Conservation (phyloP, 2,797 vertebrate genomes). For the Amblyraja radiata region DNA sequence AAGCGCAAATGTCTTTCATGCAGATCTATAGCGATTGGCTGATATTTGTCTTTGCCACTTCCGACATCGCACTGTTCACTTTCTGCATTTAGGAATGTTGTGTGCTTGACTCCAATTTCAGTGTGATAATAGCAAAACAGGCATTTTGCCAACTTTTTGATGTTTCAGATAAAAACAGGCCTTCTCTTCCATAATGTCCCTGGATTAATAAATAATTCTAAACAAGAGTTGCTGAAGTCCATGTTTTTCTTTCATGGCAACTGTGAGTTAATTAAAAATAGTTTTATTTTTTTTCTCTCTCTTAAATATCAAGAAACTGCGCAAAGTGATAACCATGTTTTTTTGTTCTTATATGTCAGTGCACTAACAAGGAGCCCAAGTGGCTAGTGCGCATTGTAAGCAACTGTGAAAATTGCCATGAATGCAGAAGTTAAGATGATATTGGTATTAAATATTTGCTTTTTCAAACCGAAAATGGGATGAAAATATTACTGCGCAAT, state of each 20-base stretch:
- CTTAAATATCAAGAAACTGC: background rate
- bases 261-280: background rate
- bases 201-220: conserved; percentile 14
- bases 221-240: conserved; percentile 23
- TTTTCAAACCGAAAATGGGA: background rate
- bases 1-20: conserved; percentile 17
- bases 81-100: background rate
- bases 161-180: background rate
- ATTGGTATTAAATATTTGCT: background rate
- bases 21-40: background rate
- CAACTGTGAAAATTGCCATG: background rate
- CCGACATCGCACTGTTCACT: background rate
- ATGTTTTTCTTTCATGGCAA: background rate
- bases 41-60: conserved; percentile 12
- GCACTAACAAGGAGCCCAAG: background rate
- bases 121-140: background rate
- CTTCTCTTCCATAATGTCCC: background rate
- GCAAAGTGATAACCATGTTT: background rate
- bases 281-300: background rate
- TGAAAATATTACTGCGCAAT: background rate
- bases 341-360: background rate
- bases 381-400: background rate
- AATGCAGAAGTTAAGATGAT: background rate
- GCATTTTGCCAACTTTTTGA: background rate
- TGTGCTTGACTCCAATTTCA: conserved; percentile 9